Evolutionary conservation across 1,140 invertebrate species (phyloP).

Genomic region (Melanaphis sacchari): DNA sequence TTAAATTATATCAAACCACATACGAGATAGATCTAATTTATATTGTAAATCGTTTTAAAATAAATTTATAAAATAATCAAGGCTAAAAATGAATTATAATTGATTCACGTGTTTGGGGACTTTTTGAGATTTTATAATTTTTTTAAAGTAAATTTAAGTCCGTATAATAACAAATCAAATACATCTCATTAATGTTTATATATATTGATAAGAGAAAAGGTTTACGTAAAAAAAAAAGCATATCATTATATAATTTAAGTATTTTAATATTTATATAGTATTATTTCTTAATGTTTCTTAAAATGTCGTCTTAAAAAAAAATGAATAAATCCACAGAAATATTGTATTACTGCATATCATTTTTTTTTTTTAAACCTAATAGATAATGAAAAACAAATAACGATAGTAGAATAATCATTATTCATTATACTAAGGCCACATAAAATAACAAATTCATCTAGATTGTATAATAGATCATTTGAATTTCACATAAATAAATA

Average conservation of each 20-base stretch:
- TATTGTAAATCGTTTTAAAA: background rate
- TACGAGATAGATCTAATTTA: too few species aligned
- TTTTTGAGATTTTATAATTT: background rate
- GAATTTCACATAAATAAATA: background rate
- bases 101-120: background rate
- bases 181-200: background rate
- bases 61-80: background rate
- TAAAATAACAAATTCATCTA: background rate
- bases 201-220: background rate
- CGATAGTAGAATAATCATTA: background rate
- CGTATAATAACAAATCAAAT: background rate
- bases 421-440: background rate
- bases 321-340: background rate
- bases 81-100: background rate
- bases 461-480: background rate
- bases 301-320: background rate
- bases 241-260: conserved; percentile 22
- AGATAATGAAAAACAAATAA: background rate
- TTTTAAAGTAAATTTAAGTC: background rate
- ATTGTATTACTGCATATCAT: background rate
- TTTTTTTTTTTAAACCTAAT: background rate
- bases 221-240: conserved; percentile 30
- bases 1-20: background rate
- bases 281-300: background rate
- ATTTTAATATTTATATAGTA: background rate